Conservation (phyloP, 2,113 vertebrate species). For the Thunnus maccoyii region DNA sequence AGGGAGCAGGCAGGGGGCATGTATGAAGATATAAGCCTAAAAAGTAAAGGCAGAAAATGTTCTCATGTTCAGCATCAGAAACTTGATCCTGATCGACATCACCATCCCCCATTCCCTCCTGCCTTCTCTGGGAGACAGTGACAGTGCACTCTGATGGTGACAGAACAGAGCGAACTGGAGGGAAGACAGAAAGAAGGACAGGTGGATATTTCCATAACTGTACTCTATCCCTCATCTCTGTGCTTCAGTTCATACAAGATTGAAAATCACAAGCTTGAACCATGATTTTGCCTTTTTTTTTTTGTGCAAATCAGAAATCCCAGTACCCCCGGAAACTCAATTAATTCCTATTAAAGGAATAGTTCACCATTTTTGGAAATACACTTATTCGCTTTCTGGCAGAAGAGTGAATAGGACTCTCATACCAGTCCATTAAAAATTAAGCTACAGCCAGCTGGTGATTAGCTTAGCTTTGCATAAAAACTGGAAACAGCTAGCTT, state of each 20-base stretch:
- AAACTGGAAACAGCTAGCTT: neutral
- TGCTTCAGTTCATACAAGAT: neutral
- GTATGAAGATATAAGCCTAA: slow-evolving; percentile 7
- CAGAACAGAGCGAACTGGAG: neutral
- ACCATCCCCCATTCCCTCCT: neutral
- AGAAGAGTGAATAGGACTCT: neutral
- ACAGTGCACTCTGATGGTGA: slow-evolving; percentile 13
- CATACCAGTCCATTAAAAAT: neutral
- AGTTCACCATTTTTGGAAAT: neutral
- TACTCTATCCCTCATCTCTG: neutral
- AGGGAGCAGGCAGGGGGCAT: neutral
- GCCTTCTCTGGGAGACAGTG: neutral
- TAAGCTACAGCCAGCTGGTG: neutral
- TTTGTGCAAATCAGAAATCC: neutral
- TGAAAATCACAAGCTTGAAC: neutral
- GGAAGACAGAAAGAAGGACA: neutral
- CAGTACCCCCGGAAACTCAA: neutral
- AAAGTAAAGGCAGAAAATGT: slow-evolving; percentile 10
- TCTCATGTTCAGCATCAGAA: slow-evolving; percentile 36
- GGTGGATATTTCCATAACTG: neutral
- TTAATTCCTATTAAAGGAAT: neutral
- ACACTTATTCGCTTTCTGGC: neutral
- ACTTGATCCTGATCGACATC: slow-evolving; percentile 21
- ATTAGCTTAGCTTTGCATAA: neutral
- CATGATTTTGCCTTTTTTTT: neutral